phyloP scores from a whole-genome alignment of 2,888 invertebrate genomes.

The Trissolcus japonicus region DNA sequence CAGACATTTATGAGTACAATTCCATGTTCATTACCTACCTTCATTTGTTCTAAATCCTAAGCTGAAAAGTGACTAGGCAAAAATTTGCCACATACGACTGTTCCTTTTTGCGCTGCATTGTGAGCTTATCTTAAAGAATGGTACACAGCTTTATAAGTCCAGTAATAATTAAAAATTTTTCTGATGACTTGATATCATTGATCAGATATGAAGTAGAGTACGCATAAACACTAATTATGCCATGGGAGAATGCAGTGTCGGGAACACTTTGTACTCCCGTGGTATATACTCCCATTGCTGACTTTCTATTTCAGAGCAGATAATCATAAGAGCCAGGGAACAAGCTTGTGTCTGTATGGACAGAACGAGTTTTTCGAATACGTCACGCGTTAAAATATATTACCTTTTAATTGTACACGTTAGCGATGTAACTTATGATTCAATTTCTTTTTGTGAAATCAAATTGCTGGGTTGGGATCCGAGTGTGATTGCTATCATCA shows the following conservation, averaged over 20 bases:
- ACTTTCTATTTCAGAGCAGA: constrained; percentile 36
- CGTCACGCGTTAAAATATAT: constrained; percentile 11
- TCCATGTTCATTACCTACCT: not conserved
- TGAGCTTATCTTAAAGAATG: not conserved
- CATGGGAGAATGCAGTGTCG: constrained; percentile 18
- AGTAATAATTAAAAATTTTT: constrained; percentile 11
- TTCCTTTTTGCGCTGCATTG: not conserved
- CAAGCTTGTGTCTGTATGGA: not conserved
- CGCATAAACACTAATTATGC: constrained; percentile 31
- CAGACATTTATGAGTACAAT: not conserved
- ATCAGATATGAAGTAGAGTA: constrained; percentile 21
- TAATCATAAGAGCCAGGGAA: constrained; percentile 16
- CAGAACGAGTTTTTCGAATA: constrained; percentile 17
- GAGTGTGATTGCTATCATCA: not conserved
- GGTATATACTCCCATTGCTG: constrained; percentile 2
- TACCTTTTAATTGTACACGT: constrained; percentile 17
- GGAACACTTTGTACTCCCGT: constrained; percentile 6
- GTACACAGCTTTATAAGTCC: not conserved
- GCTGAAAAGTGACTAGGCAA: not conserved
- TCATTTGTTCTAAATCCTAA: not conserved
- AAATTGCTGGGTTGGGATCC: constrained; percentile 11
- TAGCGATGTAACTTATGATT: constrained; percentile 14
- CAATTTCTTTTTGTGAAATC: constrained; percentile 17
- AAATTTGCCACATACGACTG: not conserved
- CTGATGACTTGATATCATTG: constrained; percentile 18